These are phyloP conservation scores for Trichonephila clavata DNA, from an alignment of 1,140 invertebrate genomes.

Conservation along the genomic window DNA sequence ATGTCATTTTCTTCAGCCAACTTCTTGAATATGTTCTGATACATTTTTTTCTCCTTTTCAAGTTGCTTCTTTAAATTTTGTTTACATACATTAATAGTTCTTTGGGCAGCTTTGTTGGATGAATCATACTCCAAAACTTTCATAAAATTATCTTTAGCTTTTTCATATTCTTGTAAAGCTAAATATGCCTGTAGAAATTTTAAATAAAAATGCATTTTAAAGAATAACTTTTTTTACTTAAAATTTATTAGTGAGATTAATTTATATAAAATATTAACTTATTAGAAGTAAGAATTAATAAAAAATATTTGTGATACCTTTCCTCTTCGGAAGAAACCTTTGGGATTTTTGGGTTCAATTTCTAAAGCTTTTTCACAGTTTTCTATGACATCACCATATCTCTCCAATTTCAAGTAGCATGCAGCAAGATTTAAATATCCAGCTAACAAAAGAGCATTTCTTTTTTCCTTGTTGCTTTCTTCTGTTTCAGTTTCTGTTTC, in stretches of 20 bases:
- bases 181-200: slow-evolving; percentile 85
- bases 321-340: slow-evolving; percentile 94
- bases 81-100: slow-evolving; percentile 88
- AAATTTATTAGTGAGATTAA: no score
- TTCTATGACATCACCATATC: slow-evolving; percentile 87
- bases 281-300: background rate
- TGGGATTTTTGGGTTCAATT: slow-evolving; percentile 90
- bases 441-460: slow-evolving; percentile 86
- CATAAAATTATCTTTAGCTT: slow-evolving; percentile 90
- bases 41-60: slow-evolving; percentile 93
- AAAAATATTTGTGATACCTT: slow-evolving; percentile 82
- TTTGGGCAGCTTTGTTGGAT: slow-evolving; percentile 90
- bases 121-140: slow-evolving; percentile 88
- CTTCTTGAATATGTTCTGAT: slow-evolving; percentile 94
- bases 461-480: slow-evolving; percentile 81
- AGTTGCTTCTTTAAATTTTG: slow-evolving; percentile 88
- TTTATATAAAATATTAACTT: no score
- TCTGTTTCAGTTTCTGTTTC: slow-evolving; percentile 69
- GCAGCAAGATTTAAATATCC: slow-evolving; percentile 92
- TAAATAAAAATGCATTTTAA: background rate
- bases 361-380: slow-evolving; percentile 88
- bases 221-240: no score
- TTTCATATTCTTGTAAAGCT: slow-evolving; percentile 88
- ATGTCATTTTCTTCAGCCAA: slow-evolving; percentile 79
- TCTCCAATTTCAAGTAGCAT: slow-evolving; percentile 91